Evolutionary conservation across 2,113 vertebrate species (phyloP).

Genomic region (Planiliza haematocheilus): DNA sequence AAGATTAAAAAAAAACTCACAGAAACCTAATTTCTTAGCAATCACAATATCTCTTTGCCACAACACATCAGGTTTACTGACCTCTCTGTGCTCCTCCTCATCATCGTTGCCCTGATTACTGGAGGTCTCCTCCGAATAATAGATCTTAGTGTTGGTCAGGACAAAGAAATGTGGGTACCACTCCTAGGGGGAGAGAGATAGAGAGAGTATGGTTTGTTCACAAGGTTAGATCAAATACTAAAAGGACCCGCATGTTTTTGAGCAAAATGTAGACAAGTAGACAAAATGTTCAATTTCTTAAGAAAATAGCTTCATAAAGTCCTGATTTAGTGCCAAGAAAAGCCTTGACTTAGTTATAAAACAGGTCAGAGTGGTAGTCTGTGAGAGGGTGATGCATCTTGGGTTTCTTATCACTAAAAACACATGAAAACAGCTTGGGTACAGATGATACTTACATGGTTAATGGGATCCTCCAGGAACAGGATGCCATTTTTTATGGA

Average conservation of each 20-base stretch:
- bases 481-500: slow-evolving; percentile 99
- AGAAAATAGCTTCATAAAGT: not conserved
- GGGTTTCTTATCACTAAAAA: not conserved
- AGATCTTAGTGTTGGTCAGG: slow-evolving; percentile 97
- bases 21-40: not conserved
- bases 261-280: slow-evolving; percentile 18
- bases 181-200: slow-evolving; percentile 82
- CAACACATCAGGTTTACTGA: slow-evolving; percentile 67
- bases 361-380: not conserved
- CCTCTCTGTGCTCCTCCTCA: slow-evolving; percentile 97
- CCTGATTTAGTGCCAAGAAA: too few species aligned
- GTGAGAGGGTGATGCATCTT: not conserved
- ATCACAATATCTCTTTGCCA: too few species aligned
- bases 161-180: slow-evolving; percentile 99
- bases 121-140: slow-evolving; percentile 96
- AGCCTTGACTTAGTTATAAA: not conserved
- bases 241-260: slow-evolving; percentile 24
- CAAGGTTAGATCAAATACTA: slow-evolving; percentile 44
- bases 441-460: too few species aligned
- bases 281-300: not conserved
- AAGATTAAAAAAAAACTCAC: slow-evolving; percentile 1
- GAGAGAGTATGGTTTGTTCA: not conserved
- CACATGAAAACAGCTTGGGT: too few species aligned
- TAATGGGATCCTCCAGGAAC: slow-evolving; percentile 97
- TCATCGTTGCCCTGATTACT: slow-evolving; percentile 94